Conservation (phyloP, 2,888 invertebrate species). For the Argynnis bischoffii region DNA sequence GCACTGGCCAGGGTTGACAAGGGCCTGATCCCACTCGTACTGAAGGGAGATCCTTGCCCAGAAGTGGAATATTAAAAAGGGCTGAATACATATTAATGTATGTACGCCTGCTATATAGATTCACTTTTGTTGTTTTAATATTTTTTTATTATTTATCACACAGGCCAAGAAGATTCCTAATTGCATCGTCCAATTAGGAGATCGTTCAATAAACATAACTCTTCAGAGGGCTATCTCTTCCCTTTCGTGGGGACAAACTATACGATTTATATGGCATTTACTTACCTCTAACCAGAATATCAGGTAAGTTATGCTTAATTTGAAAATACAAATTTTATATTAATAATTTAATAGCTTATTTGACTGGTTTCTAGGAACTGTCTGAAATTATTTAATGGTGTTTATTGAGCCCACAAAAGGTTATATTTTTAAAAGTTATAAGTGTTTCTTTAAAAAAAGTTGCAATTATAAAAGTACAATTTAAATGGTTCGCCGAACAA, state of each 20-base stretch:
- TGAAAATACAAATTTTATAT: background rate
- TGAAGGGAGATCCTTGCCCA: no score
- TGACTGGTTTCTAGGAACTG: no score
- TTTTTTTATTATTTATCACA: background rate
- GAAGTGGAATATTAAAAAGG: no score
- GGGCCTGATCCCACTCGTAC: no score
- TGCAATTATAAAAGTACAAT: no score
- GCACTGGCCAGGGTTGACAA: no score
- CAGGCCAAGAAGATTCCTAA: conserved; percentile 90
- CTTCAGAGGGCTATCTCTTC: conserved; percentile 93
- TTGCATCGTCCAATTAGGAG: conserved; percentile 94
- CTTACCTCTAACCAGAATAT: conserved; percentile 91
- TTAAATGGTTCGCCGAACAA: no score
- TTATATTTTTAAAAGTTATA: background rate
- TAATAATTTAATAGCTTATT: no score
- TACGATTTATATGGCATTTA: conserved; percentile 92
- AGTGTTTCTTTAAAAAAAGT: no score
- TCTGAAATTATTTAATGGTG: no score
- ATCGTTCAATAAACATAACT: conserved; percentile 96
- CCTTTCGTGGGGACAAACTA: conserved; percentile 93
- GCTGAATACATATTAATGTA: no score
- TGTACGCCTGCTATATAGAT: background rate
- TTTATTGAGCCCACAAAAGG: background rate
- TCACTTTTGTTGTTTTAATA: background rate
- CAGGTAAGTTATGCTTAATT: conserved; percentile 75